Evolutionary conservation across 2,888 invertebrate species (phyloP), one percentile per base, ranked within the genome.

Genomic region (Drosophila multiciliata): DNA sequence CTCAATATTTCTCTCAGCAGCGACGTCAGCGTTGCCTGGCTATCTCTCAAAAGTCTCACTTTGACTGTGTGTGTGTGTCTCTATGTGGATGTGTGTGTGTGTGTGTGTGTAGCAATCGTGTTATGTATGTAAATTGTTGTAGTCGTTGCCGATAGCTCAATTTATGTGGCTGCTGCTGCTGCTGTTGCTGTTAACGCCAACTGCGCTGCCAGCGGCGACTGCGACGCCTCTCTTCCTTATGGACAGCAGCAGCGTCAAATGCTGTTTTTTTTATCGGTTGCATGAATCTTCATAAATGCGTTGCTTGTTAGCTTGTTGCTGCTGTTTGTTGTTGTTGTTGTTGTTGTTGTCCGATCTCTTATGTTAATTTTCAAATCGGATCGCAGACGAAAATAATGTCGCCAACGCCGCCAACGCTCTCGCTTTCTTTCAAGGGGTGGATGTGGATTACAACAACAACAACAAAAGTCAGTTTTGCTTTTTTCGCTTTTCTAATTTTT

Each of bases 71-170:
- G 53, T 72, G 29, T 62, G 29, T 50, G 50, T 54, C 32, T 60
- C 33, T 61, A 9, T 64, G 32, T 49, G 36, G 49, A 48, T 55
- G 45, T 52, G 45, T 66, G 57, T 75, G 63, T 69, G 57, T 55
- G 58, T 59, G 38, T 50, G 54, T 79, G 69, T 76, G 57, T 53
- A 53, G 57, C 74, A 72, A 80, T 74, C 89, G 81, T 88, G 84
- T 83, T 87, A 81, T 86, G 80, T 83, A 89, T 90, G 82, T 82
- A 88, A 89, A 90, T 89, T 90, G 81, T 73, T 81, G 57, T 65
- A 69, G 42, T 66, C 60, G 75, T 67, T 59, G 70, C 65, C 69
- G 64, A 64, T 62, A 61, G 66, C 77, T 78, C 38, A 38, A 55
- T 38, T 58, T 20, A 40, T 65, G 32, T 36, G 38, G 40, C 65